Percentiles rank a stretch among this genome's conserved stretches.
These are phyloP conservation scores for Laothoe populi DNA, from an alignment of 2,888 invertebrate genomes.

Conservation along the genomic window DNA sequence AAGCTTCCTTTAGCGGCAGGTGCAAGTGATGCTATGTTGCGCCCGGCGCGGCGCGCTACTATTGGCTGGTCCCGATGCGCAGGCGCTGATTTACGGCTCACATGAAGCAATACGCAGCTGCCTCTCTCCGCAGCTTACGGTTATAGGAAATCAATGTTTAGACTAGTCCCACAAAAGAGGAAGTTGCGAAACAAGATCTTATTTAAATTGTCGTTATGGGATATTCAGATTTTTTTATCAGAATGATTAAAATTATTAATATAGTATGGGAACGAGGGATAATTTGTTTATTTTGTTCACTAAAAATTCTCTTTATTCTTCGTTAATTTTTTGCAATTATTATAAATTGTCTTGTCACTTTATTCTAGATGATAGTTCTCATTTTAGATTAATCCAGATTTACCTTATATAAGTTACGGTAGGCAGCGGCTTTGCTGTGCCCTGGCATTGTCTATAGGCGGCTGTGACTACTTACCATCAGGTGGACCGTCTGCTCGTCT, in stretches of 20 bases:
- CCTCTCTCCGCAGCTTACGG: slow-evolving; percentile 52
- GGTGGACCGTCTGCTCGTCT: too few species aligned
- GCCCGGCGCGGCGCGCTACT: slow-evolving; percentile 45
- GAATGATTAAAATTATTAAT: too few species aligned
- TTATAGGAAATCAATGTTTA: slow-evolving; percentile 67
- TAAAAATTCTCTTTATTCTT: neutral
- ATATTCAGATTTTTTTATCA: neutral
- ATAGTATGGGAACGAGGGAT: too few species aligned
- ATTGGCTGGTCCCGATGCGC: slow-evolving; percentile 64
- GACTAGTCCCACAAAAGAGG: slow-evolving; percentile 57
- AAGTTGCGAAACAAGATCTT: slow-evolving; percentile 55
- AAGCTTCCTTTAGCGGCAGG: slow-evolving; percentile 75
- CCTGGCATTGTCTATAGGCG: too few species aligned
- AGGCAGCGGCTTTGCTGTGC: too few species aligned
- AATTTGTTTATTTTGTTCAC: too few species aligned
- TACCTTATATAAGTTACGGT: neutral
- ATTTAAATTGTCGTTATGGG: slow-evolving; percentile 24
- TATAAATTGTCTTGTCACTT: too few species aligned
- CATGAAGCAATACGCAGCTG: slow-evolving; percentile 62
- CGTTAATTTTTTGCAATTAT: too few species aligned
- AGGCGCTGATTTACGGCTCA: slow-evolving; percentile 64
- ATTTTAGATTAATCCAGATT: neutral
- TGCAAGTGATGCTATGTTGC: slow-evolving; percentile 58
- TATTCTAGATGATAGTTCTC: neutral
- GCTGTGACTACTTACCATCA: too few species aligned